These are phyloP conservation scores for Ellobius talpinus DNA, from an alignment of 2,113 vertebrate species.

Conservation along the genomic window DNA sequence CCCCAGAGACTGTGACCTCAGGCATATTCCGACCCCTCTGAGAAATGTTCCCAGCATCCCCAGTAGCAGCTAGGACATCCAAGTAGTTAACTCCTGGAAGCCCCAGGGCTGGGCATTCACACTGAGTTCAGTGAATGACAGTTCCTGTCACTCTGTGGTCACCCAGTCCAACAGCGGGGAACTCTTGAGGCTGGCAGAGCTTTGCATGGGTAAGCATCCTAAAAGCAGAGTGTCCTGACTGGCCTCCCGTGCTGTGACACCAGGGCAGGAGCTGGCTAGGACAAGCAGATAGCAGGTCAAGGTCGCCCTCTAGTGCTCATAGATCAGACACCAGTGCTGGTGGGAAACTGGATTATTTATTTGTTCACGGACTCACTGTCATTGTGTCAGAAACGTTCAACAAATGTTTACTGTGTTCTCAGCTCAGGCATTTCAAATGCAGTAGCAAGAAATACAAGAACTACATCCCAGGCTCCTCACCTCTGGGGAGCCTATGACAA, in stretches of 20 bases:
- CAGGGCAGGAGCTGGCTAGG: rapidly evolving
- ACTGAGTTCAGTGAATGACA: background rate
- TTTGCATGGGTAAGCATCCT: background rate
- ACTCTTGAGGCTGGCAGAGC: background rate
- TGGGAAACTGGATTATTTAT: background rate
- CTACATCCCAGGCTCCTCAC: background rate
- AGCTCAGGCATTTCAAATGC: background rate
- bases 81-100: background rate
- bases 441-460: background rate
- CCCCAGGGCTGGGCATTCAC: background rate
- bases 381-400: background rate
- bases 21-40: rapidly evolving
- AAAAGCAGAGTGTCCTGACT: no score
- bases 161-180: background rate
- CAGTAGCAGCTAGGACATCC: rapidly evolving
- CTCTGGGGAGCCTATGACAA: background rate
- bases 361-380: background rate
- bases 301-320: slow-evolving; percentile 71
- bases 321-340: background rate
- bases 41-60: background rate
- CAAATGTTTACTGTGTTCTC: background rate
- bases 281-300: background rate
- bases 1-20: background rate
- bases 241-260: background rate
- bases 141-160: rapidly evolving